phyloP scores from a whole-genome alignment of 2,888 invertebrate species.

The Apomyelois bistriatella region DNA sequence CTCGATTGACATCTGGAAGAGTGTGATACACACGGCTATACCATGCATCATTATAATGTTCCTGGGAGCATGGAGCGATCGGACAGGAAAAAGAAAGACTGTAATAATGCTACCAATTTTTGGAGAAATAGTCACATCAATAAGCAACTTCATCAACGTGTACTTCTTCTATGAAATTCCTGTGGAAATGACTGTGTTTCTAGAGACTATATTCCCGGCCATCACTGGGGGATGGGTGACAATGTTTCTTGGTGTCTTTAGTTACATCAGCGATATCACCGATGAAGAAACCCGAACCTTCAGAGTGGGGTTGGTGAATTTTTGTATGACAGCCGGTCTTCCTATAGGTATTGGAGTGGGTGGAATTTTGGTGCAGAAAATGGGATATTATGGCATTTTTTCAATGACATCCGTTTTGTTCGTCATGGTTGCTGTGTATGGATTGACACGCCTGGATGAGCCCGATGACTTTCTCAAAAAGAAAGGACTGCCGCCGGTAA shows the following conservation, averaged over 20 bases:
- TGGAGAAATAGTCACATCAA: slow-evolving; percentile 73
- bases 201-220: slow-evolving; percentile 76
- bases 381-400: slow-evolving; percentile 73
- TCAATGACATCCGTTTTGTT: slow-evolving; percentile 58
- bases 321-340: slow-evolving; percentile 79
- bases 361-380: slow-evolving; percentile 62
- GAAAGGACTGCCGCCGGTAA: slow-evolving; percentile 56
- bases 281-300: slow-evolving; percentile 78
- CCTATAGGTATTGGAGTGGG: slow-evolving; percentile 78
- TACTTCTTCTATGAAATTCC: slow-evolving; percentile 80
- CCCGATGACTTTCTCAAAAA: slow-evolving; percentile 64
- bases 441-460: slow-evolving; percentile 84
- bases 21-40: slow-evolving; percentile 74
- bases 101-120: slow-evolving; percentile 78
- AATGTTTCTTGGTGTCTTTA: slow-evolving; percentile 80
- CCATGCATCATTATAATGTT: slow-evolving; percentile 80
- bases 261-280: slow-evolving; percentile 82
- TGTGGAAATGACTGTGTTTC: slow-evolving; percentile 72
- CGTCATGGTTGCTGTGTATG: slow-evolving; percentile 84
- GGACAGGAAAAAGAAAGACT: slow-evolving; percentile 77
- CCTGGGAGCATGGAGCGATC: slow-evolving; percentile 82
- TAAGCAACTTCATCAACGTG: slow-evolving; percentile 76
- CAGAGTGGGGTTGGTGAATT: slow-evolving; percentile 81
- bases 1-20: slow-evolving; percentile 79
- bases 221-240: slow-evolving; percentile 79